A percentile compares a stretch with the other conserved stretches of the same genome.
Conservation (phyloP, 2,113 vertebrate species). For the Crotalus viridis region DNA sequence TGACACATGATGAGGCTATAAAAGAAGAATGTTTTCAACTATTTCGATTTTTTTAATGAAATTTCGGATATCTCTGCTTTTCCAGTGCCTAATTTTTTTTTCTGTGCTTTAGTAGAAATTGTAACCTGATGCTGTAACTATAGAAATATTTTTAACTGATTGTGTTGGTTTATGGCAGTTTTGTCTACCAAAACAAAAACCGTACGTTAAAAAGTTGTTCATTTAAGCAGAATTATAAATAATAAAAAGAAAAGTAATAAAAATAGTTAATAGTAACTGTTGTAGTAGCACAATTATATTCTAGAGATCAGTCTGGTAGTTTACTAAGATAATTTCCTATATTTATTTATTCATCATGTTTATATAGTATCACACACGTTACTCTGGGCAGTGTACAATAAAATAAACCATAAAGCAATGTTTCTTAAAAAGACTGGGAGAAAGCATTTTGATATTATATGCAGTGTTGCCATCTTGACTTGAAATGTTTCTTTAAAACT, state of each 20-base stretch:
- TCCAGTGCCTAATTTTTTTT: slow-evolving; percentile 61
- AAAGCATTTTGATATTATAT: background rate
- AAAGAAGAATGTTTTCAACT: slow-evolving; percentile 82
- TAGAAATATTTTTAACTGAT: slow-evolving; percentile 27
- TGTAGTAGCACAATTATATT: background rate
- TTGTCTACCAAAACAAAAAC: background rate
- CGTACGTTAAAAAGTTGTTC: slow-evolving; percentile 1
- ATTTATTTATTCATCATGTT: background rate
- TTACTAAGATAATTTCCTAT: background rate
- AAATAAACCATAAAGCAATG: background rate
- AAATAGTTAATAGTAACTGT: background rate
- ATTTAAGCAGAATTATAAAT: background rate
- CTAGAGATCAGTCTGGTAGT: background rate
- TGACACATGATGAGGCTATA: slow-evolving; percentile 79
- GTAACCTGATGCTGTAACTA: slow-evolving; percentile 49
- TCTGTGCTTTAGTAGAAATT: slow-evolving; percentile 62
- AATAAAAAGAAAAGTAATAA: background rate
- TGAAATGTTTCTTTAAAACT: background rate
- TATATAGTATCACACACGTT: background rate
- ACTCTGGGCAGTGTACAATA: background rate
- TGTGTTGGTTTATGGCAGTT: background rate
- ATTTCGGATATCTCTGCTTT: slow-evolving; percentile 72
- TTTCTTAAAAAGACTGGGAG: background rate
- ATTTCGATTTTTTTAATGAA: slow-evolving; percentile 74
- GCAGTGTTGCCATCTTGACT: background rate